Conservation (phyloP, 2,888 invertebrate species). For the Melanophora roralis region DNA sequence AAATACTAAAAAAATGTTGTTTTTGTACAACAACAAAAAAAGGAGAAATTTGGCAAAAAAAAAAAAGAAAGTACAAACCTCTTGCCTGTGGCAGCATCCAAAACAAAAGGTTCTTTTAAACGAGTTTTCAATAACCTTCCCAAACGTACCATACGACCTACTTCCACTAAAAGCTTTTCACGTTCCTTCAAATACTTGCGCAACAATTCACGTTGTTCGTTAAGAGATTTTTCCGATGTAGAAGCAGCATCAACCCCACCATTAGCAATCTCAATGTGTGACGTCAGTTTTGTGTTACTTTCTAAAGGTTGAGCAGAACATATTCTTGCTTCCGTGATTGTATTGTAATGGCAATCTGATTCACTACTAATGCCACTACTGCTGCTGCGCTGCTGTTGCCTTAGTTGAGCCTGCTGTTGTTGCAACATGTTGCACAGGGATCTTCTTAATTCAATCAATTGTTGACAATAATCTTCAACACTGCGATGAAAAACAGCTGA, state of each 20-base stretch:
- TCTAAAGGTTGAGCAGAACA: background rate
- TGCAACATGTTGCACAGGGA: slow-evolving; percentile 76
- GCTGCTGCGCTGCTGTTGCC: slow-evolving; percentile 67
- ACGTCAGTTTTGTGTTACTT: background rate
- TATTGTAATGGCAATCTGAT: slow-evolving; percentile 42
- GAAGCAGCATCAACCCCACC: slow-evolving; percentile 69
- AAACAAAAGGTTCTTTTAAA: slow-evolving; percentile 81
- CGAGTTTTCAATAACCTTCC: slow-evolving; percentile 83
- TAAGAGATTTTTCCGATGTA: slow-evolving; percentile 61
- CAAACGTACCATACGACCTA: slow-evolving; percentile 84
- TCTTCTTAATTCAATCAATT: slow-evolving; percentile 80
- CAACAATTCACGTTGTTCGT: slow-evolving; percentile 77
- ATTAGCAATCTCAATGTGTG: background rate
- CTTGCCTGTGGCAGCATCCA: slow-evolving; percentile 74
- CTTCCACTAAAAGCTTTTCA: slow-evolving; percentile 83
- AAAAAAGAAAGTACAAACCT: slow-evolving; percentile 68
- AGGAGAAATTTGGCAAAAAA: slow-evolving; percentile 29
- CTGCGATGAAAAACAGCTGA: slow-evolving; percentile 87
- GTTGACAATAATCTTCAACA: slow-evolving; percentile 81
- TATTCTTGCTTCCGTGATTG: slow-evolving; percentile 19
- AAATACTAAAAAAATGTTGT: slow-evolving; percentile 16
- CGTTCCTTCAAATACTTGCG: slow-evolving; percentile 80
- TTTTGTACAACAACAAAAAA: background rate
- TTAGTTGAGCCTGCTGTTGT: slow-evolving; percentile 67
- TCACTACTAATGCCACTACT: slow-evolving; percentile 65